Evolutionary conservation across 2,888 invertebrate species (phyloP), one percentile per base, ranked within the genome.

Genomic region (Epinotia demarniana): DNA sequence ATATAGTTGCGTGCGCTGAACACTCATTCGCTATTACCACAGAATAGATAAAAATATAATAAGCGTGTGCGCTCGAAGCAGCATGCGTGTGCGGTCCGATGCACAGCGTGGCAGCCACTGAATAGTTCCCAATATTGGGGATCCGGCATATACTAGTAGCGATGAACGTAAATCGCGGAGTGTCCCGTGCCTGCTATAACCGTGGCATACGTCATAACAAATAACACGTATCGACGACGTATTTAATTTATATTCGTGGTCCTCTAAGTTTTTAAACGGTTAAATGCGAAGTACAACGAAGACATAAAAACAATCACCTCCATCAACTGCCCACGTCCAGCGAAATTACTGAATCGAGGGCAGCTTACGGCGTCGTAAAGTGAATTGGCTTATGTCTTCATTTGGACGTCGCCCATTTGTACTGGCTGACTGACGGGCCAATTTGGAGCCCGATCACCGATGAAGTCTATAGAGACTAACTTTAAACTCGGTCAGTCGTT

Each of bases 251-350:
- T n/a, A 27, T 33, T 33, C n/a, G 27, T 53, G 53, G 46, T 19
- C 19, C 11, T 18, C 16, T 13, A 8, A 23, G 66, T n/a, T 18
- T 27, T 27, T 64, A 18, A 53, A 63, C 46, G 43, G 16, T 57
- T 57, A 13, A 62, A 13, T 72, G 72, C 53, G 71, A 58, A 27
- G 57, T 39, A 60, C 72, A 16, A 75, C 72, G 72, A 75, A 75
- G 75, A 75, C 75, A 72, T 75, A 72, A 75, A 75, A 74, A 46
- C 23, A 75, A 75, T 75, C 57, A 61, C 60, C 46, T n/a, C 74
- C 11, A 72, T 72, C 55, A 66, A 75, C 64, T 23, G 19, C 71
- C 72, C 72, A 75, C 75, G 16, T 60, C 57, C 33, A 18, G 16
- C 55, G 39, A 71, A 71, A 66, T 70, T 70, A 67, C 75, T 46